Evolutionary conservation across 2,797 vertebrate genomes (phyloP), one percentile per base, ranked within the genome.

Genomic region (Smutsia temminckii): DNA sequence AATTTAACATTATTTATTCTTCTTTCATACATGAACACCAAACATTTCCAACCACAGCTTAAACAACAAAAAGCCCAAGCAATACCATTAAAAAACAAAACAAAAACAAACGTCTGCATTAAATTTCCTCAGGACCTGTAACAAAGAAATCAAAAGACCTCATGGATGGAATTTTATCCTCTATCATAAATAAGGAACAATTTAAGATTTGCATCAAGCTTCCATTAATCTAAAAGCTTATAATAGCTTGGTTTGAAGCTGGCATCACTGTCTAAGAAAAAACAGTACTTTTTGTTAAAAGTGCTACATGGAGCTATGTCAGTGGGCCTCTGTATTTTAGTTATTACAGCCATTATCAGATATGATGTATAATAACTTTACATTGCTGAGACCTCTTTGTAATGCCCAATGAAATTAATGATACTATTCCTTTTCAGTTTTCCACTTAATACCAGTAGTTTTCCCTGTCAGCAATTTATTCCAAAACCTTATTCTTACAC

Each of bases 401-500:
- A 92, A 79, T 57, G 18, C 3, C 32, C 63, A 69, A 69, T 69
- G 7, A 96, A 92, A 93, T 49, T 0, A 88, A 63, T 6, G 20
- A 93, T 80, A 92, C n/a, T 32, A 72, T 21, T 92, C 51, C 40
- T 63, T 92, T 91, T 92, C 49, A 94, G 93, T 97, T 97, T 96
- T 96, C 95, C 79, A 94, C 81, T 97, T 96, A 96, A 94, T 95
- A 40, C 5, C 27, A 79, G 89, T 63, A 93, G 95, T 97, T 94
- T 88, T 98, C 96, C 93, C 32, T 75, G 69, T 96, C 51, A 97
- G 94, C 89, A 95, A 78, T 95, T 97, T 96, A 97, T 95, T 95
- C 94, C 94, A 97, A 95, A 94, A 97, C 84, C 92, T 97, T 96
- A 91, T 96, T 96, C 95, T 94, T 97, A 96, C 40, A 97, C 81